Evolutionary conservation across 2,797 vertebrate genomes (phyloP), one percentile per base, ranked within the genome.

Genomic region (Hypotaenidia philippensis): DNA sequence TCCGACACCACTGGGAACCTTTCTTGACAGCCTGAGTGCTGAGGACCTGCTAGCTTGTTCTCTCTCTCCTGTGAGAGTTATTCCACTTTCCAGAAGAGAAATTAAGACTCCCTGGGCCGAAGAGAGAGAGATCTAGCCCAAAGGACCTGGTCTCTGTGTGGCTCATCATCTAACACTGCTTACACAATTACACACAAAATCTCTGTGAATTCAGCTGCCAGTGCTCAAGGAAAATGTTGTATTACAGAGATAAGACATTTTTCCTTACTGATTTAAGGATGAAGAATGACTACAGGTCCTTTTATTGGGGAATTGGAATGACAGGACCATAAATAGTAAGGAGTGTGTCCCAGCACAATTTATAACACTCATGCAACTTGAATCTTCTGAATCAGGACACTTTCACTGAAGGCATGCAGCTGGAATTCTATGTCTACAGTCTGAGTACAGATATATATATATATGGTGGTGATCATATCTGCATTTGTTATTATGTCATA

Each of bases 321-420:
- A 40, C 57, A 85, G 9, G 3, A 69, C 85, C 90, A 95, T 86
- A 93, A 92, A 90, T 40, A 93, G 79, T 76, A 83, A 87, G 84
- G 50, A 78, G 55, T 9, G 47, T 63, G 55, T 69, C 84, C 87
- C 72, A 77, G 69, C 23, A 72, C 47, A 49, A 60, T n/a, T 72
- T 69, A 8, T 7, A 85, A 83, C 17, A 64, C 27, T 69, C 34
- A 22, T 25, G 27, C 56, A 63, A 65, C 57, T 45, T 38, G 25
- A 89, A 74, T 61, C 44, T 61, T 84, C 38, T 80, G 50, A 86
- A 92, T 89, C 61, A 72, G 49, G 89, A 71, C 68, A 68, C 45
- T 76, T 63, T 36, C 27, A 32, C 9, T 17, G 41, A 83, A 87
- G 69, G 56, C 65, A 76, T 6, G 26, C 34, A 86, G 57, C 81